Conservation (phyloP, 2,797 vertebrate species). For the Sebastes goodei region DNA sequence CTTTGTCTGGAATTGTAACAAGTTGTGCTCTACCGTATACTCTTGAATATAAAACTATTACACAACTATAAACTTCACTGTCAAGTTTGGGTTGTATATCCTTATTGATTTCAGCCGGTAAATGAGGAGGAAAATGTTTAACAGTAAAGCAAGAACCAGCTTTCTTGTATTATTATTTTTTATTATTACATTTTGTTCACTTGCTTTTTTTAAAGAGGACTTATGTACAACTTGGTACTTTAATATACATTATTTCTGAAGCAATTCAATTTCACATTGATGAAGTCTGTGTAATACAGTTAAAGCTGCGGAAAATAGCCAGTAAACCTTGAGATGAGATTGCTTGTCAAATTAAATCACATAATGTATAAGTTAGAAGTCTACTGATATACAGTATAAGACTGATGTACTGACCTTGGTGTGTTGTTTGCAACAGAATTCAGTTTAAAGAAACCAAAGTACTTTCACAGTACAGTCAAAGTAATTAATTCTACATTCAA, state of each 20-base stretch:
- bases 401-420: neutral
- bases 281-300: neutral
- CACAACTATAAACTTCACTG: neutral
- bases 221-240: neutral
- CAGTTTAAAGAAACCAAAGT: constrained; percentile 1
- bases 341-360: neutral
- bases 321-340: neutral
- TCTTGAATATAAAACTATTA: neutral
- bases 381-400: neutral
- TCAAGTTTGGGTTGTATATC: neutral
- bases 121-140: neutral
- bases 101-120: neutral
- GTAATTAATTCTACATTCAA: constrained; percentile 32
- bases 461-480: constrained; percentile 11
- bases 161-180: neutral
- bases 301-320: neutral
- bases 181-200: neutral
- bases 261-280: neutral
- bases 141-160: neutral
- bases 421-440: neutral
- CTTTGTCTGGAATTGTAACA: constrained; percentile 1
- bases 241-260: neutral
- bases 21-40: neutral
- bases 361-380: neutral
- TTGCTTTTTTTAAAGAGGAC: neutral